Conservation (phyloP, 2,888 invertebrate genomes). For the Lymantria monacha region DNA sequence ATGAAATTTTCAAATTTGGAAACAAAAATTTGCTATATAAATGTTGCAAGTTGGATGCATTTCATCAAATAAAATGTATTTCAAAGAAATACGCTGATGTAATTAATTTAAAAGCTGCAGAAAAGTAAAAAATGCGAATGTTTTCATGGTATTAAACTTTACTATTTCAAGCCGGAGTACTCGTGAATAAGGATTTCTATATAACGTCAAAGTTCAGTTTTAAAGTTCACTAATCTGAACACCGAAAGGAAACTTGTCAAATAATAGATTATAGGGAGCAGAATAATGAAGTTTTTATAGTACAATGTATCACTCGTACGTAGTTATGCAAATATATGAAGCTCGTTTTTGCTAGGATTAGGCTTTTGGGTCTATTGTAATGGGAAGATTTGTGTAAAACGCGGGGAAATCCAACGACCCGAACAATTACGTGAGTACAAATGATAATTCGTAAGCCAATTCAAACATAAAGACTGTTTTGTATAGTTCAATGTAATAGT, state of each 20-base stretch:
- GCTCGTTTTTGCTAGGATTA: conserved; percentile 54
- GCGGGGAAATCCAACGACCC: conserved; percentile 46
- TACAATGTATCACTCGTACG: conserved; percentile 32
- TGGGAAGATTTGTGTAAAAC: conserved; percentile 55
- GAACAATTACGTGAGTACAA: conserved; percentile 33
- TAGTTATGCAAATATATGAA: conserved; percentile 51
- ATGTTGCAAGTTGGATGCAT: not conserved
- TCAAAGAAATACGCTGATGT: conserved; percentile 35
- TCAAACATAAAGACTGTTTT: conserved; percentile 5
- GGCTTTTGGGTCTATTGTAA: conserved; percentile 53
- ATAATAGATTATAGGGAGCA: conserved; percentile 36
- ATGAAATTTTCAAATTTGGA: conserved; percentile 20
- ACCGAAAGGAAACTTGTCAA: conserved; percentile 36
- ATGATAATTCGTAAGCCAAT: conserved; percentile 37
- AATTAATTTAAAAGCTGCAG: conserved; percentile 40
- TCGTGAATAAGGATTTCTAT: conserved; percentile 32
- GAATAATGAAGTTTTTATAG: conserved; percentile 35
- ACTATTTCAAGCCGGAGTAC: conserved; percentile 35
- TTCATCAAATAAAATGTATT: conserved; percentile 29
- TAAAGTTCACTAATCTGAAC: conserved; percentile 41
- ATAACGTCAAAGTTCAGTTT: conserved; percentile 34
- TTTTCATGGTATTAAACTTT: conserved; percentile 41
- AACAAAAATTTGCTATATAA: conserved; percentile 25
- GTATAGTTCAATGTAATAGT: too few relatives aligned
- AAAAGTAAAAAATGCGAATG: conserved; percentile 36